Base-by-base conservation (phyloP, 2,797 vertebrate genomes). In the Potorous gilbertii region DNA sequence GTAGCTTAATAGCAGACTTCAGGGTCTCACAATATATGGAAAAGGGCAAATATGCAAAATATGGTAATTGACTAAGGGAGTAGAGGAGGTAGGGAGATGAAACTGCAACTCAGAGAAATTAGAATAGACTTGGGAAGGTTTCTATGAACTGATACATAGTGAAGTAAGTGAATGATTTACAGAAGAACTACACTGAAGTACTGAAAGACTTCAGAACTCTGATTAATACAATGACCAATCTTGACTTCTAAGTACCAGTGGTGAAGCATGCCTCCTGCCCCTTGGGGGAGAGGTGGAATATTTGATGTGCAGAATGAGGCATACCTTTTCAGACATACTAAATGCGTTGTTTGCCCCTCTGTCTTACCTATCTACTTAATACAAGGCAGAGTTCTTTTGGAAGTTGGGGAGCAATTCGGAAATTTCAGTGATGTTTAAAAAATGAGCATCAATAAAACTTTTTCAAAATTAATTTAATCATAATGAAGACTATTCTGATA, bases 381-480 rank as follows among this genome's bases (percentile, higher is more conserved):
- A 62, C 59, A 62, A 62, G 59, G 31, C 59, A 62, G 57, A 59
- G 14, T 66, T 16, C 31, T n/a, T 59, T 13, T 29, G 62, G 34
- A 31, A 74, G 34, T 21, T n/a, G 62, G 62, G 16, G 62, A 74
- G 34, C 62, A 74, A 74, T 40, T 18, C 34, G 6, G 16, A 40
- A 74, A 1, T 93, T 91, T 87, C 28, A 31, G 0, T 56, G 74
- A 92, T 95, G 96, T 81, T 95, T 93, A 93, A 16, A 62, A 91
- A 96, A 96, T 90, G 91, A 94, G 92, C 91, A 93, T 96, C 40
- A 90, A 93, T 96, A 94, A 81, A 94, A 95, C 92, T 89, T 93
- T 94, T 66, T 56, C 95, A 90, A 66, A 66, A 66, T n/a, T n/a
- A 66, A 2, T 66, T 66, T n/a, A 66, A 14, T 13, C 6, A 0